Evolutionary conservation across 2,888 invertebrate species (phyloP).

Genomic region (Caenorhabditis becei): DNA sequence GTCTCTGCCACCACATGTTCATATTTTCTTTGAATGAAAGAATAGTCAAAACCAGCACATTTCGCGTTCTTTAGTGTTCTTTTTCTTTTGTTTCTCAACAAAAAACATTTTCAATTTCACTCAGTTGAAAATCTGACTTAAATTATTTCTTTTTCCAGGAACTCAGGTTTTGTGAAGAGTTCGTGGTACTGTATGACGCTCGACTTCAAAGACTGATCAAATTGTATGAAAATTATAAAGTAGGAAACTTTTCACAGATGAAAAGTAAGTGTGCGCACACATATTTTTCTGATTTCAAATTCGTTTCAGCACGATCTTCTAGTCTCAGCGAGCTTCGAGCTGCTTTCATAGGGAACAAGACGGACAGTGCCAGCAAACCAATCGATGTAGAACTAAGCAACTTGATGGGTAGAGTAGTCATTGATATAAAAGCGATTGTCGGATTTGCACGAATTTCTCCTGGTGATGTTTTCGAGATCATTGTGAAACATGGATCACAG

Average conservation of each 20-base stretch:
- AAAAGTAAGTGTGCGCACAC: constrained; percentile 46
- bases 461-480: constrained; percentile 85
- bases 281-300: too few relatives aligned
- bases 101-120: background rate
- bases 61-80: background rate
- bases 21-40: background rate
- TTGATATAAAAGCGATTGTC: constrained; percentile 83
- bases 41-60: background rate
- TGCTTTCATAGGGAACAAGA: constrained; percentile 57
- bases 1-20: constrained; percentile 5
- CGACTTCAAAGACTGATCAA: constrained; percentile 65
- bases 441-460: constrained; percentile 85
- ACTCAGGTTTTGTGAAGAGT: constrained; percentile 65
- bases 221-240: constrained; percentile 64
- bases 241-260: constrained; percentile 61
- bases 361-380: constrained; percentile 34
- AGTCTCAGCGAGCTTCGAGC: constrained; percentile 71
- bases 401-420: constrained; percentile 77
- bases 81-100: background rate
- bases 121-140: background rate
- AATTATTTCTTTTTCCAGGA: constrained; percentile 49
- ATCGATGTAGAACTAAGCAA: constrained; percentile 74
- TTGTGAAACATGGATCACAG: constrained; percentile 84
- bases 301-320: constrained; percentile 68
- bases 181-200: constrained; percentile 63